These are phyloP conservation scores for Atherinosoma microstoma DNA, from an alignment of 2,797 vertebrate species.

Conservation along the genomic window DNA sequence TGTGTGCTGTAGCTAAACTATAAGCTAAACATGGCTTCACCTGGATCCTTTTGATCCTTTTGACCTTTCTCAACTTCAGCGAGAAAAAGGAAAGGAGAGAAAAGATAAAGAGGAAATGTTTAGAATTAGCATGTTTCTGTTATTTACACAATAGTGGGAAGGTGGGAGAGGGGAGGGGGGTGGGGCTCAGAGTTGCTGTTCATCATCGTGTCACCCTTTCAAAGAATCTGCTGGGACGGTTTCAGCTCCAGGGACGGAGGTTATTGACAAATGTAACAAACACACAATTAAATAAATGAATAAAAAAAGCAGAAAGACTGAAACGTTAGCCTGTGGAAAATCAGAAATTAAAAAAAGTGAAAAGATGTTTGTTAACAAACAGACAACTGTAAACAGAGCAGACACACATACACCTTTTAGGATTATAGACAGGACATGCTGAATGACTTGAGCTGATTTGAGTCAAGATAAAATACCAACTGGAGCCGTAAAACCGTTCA, in stretches of 20 bases:
- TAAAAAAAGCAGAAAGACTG: constrained; percentile 62
- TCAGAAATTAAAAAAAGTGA: constrained; percentile 74
- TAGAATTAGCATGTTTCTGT: constrained; percentile 87
- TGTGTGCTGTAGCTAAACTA: constrained; percentile 80
- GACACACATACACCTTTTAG: constrained; percentile 77
- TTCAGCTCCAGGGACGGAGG: constrained; percentile 66
- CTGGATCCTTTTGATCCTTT: constrained; percentile 99
- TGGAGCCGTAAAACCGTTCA: constrained; percentile 72
- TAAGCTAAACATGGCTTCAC: constrained; percentile 97
- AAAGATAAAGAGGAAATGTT: constrained; percentile 95
- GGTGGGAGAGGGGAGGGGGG: neutral
- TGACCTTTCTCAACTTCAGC: constrained; percentile 90
- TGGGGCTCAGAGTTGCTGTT: constrained; percentile 52
- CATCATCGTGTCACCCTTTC: constrained; percentile 67
- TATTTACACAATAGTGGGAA: constrained; percentile 52
- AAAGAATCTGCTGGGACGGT: constrained; percentile 67
- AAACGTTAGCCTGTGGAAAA: constrained; percentile 86
- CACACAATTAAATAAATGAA: constrained; percentile 51
- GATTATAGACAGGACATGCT: constrained; percentile 75
- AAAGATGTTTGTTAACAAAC: constrained; percentile 80
- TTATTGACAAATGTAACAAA: constrained; percentile 75
- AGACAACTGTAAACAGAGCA: constrained; percentile 80
- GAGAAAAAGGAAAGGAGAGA: constrained; percentile 80
- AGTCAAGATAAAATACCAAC: constrained; percentile 73
- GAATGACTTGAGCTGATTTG: constrained; percentile 76